These are phyloP conservation scores for Ylistrum balloti DNA, from an alignment of 1,140 invertebrate species.

Conservation along the genomic window DNA sequence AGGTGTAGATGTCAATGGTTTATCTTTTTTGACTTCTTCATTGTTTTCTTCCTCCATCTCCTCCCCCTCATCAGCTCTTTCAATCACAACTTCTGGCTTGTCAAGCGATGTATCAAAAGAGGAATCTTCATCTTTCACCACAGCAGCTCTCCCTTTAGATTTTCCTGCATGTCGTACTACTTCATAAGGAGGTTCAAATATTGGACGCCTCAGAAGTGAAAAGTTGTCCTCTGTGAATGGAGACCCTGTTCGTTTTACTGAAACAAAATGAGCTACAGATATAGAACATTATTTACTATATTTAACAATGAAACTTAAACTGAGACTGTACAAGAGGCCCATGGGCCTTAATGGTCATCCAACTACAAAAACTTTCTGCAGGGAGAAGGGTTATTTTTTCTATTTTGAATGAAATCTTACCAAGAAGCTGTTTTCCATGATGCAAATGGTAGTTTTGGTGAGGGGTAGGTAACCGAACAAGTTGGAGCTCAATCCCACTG, in stretches of 20 bases:
- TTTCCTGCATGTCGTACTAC: constrained; percentile 71
- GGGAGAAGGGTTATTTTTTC: no score
- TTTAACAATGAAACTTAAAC: no score
- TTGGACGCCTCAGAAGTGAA: constrained; percentile 70
- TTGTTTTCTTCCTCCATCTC: background rate
- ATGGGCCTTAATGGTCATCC: no score
- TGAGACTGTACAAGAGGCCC: no score
- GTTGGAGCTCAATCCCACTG: no score
- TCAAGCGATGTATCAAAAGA: constrained; percentile 53
- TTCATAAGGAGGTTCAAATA: constrained; percentile 74
- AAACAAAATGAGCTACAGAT: constrained; percentile 2
- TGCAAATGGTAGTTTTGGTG: no score
- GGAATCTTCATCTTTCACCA: constrained; percentile 49
- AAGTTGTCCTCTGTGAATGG: constrained; percentile 72
- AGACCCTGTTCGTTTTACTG: constrained; percentile 60
- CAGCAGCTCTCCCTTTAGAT: constrained; percentile 44
- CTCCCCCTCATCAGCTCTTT: constrained; percentile 65
- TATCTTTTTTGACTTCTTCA: constrained; percentile 7
- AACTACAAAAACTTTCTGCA: no score
- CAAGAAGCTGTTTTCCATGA: no score
- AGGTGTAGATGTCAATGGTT: background rate
- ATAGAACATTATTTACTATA: no score
- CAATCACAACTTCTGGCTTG: constrained; percentile 70
- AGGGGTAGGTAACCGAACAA: no score
- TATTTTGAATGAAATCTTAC: no score